phyloP scores from a whole-genome alignment of 2,888 invertebrate genomes.

The Panzeria rudis region DNA sequence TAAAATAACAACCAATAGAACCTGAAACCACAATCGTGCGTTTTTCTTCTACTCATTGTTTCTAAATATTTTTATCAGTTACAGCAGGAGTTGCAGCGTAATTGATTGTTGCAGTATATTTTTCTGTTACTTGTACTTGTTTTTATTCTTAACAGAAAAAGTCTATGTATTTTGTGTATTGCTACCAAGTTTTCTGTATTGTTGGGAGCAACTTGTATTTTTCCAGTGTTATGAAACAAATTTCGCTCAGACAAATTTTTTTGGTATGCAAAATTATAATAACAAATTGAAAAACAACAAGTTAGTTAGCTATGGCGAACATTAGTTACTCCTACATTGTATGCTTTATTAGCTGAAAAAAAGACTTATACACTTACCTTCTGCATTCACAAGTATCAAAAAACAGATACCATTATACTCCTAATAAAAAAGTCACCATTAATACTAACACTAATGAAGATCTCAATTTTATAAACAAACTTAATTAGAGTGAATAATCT shows the following conservation, averaged over 20 bases:
- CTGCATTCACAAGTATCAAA: no score
- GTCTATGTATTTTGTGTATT: conserved; percentile 25
- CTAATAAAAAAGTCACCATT: no score
- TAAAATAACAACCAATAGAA: conserved; percentile 35
- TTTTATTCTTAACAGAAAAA: conserved; percentile 20
- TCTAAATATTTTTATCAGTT: neutral
- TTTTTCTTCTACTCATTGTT: neutral
- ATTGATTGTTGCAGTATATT: neutral
- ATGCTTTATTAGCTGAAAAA: no score
- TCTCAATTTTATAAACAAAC: no score
- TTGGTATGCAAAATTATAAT: neutral
- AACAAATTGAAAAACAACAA: neutral
- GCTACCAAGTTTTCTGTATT: conserved; percentile 23
- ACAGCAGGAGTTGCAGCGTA: neutral
- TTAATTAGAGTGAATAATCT: no score
- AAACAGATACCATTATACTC: no score
- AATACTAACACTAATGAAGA: no score
- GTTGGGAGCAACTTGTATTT: neutral
- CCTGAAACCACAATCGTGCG: conserved; percentile 10
- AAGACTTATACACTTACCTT: no score
- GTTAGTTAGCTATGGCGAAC: no score
- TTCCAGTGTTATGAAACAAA: neutral
- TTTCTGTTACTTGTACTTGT: neutral
- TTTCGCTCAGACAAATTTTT: neutral
- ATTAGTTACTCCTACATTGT: no score